These are phyloP conservation scores for Notodonta ziczac DNA, from an alignment of 2,888 invertebrate genomes.

Conservation along the genomic window DNA sequence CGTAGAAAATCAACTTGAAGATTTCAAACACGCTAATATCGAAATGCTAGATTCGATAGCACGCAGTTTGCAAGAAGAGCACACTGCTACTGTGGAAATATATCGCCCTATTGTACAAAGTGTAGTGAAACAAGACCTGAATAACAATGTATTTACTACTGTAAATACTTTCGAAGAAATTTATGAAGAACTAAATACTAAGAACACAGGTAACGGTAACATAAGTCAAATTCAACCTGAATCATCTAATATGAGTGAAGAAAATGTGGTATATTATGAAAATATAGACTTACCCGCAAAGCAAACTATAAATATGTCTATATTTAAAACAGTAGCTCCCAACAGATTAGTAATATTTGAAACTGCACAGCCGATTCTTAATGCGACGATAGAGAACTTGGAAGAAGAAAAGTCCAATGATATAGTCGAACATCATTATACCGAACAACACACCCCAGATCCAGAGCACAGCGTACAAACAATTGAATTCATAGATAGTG, in stretches of 20 bases:
- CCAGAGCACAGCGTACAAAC: neutral
- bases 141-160: conserved; percentile 65
- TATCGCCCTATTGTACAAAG: conserved; percentile 29
- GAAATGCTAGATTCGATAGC: conserved; percentile 77
- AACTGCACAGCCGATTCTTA: conserved; percentile 43
- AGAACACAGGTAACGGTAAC: conserved; percentile 4
- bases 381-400: conserved; percentile 52
- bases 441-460: neutral
- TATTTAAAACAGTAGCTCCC: conserved; percentile 43
- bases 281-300: conserved; percentile 35
- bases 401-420: conserved; percentile 18
- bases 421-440: conserved; percentile 2
- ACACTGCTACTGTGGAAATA: conserved; percentile 55
- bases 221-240: conserved; percentile 1
- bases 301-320: conserved; percentile 45
- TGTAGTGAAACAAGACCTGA: conserved; percentile 54
- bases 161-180: conserved; percentile 78
- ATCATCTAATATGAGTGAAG: neutral
- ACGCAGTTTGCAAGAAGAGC: conserved; percentile 72
- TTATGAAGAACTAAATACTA: conserved; percentile 64
- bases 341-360: conserved; percentile 52
- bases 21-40: conserved; percentile 71
- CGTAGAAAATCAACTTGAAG: conserved; percentile 67
- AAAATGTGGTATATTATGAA: conserved; percentile 8
- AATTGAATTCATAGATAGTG: neutral